Base-by-base conservation (phyloP, 2,113 vertebrate genomes). In the Telmatochromis sp. region DNA sequence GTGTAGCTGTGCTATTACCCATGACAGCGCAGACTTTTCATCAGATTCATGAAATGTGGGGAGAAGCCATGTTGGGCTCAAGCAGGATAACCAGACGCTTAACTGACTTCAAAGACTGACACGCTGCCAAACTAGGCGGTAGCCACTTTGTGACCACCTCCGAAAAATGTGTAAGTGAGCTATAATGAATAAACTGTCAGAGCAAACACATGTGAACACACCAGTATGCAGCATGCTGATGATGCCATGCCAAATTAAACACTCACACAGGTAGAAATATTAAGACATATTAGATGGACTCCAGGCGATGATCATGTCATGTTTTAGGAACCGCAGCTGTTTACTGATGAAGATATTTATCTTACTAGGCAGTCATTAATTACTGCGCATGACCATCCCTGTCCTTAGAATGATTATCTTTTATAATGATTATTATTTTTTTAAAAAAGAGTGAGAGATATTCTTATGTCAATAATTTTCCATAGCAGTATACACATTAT, bases 61-160 rank as follows among this genome's bases (percentile, higher is more conserved):
- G 85, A 63, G 92, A 86, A 84, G 82, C 42, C 63, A 40, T 73
- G 81, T 93, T 85, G 68, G 68, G 58, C 81, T 83, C 37, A 87
- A 37, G 35, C 33, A 82, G 75, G 42, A 85, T 84, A 87, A 89
- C 68, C 33, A 84, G 82, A 47, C 54, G 12, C n/a, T 60, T 79
- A 81, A 65, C 80, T 82, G 75, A 88, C 91, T 89, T 91, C 92
- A 93, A 93, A 94, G 91, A 82, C 60, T 10, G 45, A 82, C 75
- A 73, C 40, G 9, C 80, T 37, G 88, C 14, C 45, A 83, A 75
- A 81, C 53, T 37, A 82, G 80, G 83, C 58, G 81, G 90, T 37
- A 60, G 47, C 42, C 35, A 47, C 80, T 90, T 68, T 86, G 70
- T 57, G 58, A 33, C 68, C 68, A 82, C 37, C 58, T 21, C 7